A percentile compares a stretch with the other conserved stretches of the same genome.
These are phyloP conservation scores for Pygocentrus nattereri DNA, from an alignment of 2,797 vertebrate species.

Conservation along the genomic window DNA sequence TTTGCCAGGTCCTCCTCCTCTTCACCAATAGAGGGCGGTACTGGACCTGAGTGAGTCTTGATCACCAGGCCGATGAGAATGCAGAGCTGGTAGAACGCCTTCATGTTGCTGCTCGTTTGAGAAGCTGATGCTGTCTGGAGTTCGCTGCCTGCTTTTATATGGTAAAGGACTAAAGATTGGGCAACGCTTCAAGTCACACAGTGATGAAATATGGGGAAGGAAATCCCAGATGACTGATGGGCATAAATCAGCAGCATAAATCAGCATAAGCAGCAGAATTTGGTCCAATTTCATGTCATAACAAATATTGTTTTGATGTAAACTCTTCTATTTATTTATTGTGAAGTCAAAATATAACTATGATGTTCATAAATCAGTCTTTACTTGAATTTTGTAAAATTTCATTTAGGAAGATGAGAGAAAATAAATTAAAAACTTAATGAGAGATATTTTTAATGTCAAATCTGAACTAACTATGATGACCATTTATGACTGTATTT, in stretches of 20 bases:
- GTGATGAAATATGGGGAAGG: slow-evolving; percentile 19
- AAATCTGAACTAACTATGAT: too few species aligned
- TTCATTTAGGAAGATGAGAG: too few species aligned
- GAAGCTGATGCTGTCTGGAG: slow-evolving; percentile 19
- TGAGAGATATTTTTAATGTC: too few species aligned
- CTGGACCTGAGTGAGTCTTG: slow-evolving; percentile 61
- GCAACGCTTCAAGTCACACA: slow-evolving; percentile 57
- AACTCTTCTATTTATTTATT: not conserved
- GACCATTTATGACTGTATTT: not conserved
- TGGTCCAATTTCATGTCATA: not conserved
- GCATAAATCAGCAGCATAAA: too few species aligned
- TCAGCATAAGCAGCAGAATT: too few species aligned
- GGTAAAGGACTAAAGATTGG: slow-evolving; percentile 52
- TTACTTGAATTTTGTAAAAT: too few species aligned
- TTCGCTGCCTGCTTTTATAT: slow-evolving; percentile 64
- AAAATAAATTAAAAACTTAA: too few species aligned
- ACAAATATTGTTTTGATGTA: not conserved
- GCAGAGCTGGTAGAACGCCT: slow-evolving; percentile 61
- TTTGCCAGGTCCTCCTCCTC: slow-evolving; percentile 67
- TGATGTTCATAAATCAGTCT: not conserved
- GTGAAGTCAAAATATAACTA: not conserved
- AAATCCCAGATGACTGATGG: not conserved
- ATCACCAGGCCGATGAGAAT: slow-evolving; percentile 67
- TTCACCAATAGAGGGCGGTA: slow-evolving; percentile 26
- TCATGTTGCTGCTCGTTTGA: slow-evolving; percentile 67